phyloP scores from a whole-genome alignment of 2,797 vertebrate species.

The Sandelia bainsii region DNA sequence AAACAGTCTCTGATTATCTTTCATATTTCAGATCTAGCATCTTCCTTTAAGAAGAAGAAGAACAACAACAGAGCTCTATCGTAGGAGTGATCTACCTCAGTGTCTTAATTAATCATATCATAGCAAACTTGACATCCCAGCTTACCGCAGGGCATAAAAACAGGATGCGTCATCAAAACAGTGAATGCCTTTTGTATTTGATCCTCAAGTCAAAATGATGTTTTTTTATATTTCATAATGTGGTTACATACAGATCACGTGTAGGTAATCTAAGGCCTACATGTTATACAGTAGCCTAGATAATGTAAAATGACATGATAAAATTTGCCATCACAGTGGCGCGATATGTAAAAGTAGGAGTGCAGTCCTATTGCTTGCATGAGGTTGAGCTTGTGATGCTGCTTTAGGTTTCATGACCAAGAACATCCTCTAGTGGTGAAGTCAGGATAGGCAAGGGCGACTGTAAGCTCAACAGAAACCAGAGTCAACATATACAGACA shows the following conservation, averaged over 20 bases:
- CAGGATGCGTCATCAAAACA: neutral
- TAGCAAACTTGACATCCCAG: neutral
- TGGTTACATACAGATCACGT: neutral
- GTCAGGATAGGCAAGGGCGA: neutral
- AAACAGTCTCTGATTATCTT: neutral
- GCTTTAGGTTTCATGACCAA: neutral
- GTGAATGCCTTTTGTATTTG: neutral
- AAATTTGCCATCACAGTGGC: too few relatives aligned
- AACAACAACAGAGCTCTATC: neutral
- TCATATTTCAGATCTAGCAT: neutral
- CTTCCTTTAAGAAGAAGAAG: neutral
- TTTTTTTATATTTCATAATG: too few relatives aligned
- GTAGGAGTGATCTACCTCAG: neutral
- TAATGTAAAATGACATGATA: too few relatives aligned
- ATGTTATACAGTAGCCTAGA: too few relatives aligned
- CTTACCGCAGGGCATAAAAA: neutral
- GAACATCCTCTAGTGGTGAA: slow-evolving; percentile 1
- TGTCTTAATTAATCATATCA: neutral
- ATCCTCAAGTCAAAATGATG: neutral
- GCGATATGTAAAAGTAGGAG: too few relatives aligned
- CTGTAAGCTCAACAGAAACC: neutral
- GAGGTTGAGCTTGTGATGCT: too few relatives aligned
- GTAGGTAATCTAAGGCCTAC: too few relatives aligned
- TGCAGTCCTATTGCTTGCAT: neutral
- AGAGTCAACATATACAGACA: neutral